These are phyloP conservation scores for Latrodectus elegans DNA, from an alignment of 2,888 invertebrate species.

Conservation along the genomic window DNA sequence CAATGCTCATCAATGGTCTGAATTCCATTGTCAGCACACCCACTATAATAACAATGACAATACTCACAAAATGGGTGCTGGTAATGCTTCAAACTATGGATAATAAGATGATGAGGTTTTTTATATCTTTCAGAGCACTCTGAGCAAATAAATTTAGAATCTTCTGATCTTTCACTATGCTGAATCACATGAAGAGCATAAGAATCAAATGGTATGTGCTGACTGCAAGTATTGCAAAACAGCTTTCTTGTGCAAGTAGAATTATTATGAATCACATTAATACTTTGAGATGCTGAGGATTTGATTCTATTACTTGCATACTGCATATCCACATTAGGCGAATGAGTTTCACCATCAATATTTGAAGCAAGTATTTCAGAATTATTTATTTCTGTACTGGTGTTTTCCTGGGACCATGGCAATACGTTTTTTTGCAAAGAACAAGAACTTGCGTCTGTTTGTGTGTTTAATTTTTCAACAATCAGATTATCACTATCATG, in stretches of 20 bases:
- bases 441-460: no score
- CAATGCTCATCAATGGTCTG: slow-evolving; percentile 12
- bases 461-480: no score
- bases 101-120: slow-evolving; percentile 17
- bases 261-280: neutral
- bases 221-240: slow-evolving; percentile 34
- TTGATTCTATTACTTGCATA: no score
- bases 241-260: slow-evolving; percentile 38
- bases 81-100: slow-evolving; percentile 52
- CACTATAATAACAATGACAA: slow-evolving; percentile 24
- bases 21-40: slow-evolving; percentile 6
- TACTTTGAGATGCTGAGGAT: no score
- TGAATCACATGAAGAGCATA: slow-evolving; percentile 35
- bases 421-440: no score
- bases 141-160: slow-evolving; percentile 24
- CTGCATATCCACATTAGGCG: no score
- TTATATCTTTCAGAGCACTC: slow-evolving; percentile 20
- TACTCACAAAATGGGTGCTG: slow-evolving; percentile 13
- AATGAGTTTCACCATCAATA: no score
- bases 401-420: no score
- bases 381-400: no score
- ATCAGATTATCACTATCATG: no score
- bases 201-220: slow-evolving; percentile 32
- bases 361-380: no score
- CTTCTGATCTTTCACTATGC: slow-evolving; percentile 27